Percentiles rank a stretch among this genome's conserved stretches.
Evolutionary conservation across 2,797 vertebrate species (phyloP).

Genomic region (Ibycter americanus): DNA sequence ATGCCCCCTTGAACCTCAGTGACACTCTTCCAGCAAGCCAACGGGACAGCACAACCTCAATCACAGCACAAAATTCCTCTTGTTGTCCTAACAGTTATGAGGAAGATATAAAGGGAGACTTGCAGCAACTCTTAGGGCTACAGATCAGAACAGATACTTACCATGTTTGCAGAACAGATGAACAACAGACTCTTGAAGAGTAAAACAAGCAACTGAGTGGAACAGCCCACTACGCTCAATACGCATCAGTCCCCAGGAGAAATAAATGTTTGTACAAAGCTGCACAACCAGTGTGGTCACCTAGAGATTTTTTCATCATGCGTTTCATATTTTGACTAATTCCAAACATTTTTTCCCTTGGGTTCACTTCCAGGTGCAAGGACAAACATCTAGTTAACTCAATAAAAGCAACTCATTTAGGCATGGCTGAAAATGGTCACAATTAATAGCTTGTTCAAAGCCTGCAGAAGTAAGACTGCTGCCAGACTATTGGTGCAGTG

Average conservation of each 20-base stretch:
- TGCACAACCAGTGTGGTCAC: neutral
- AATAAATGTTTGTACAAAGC: constrained; percentile 53
- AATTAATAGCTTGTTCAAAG: neutral
- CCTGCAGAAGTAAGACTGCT: neutral
- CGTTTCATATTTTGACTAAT: constrained; percentile 12
- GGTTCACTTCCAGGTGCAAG: neutral
- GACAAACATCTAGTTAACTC: neutral
- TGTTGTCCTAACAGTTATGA: neutral
- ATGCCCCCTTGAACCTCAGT: neutral
- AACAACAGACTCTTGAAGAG: neutral
- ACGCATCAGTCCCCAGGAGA: neutral
- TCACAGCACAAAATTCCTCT: neutral
- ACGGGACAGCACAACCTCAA: neutral
- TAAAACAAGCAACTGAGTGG: neutral
- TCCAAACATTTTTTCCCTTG: constrained; percentile 10
- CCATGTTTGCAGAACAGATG: neutral
- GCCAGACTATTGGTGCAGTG: neutral
- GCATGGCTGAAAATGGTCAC: neutral
- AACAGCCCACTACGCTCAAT: neutral
- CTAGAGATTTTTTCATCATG: neutral
- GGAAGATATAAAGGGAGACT: neutral
- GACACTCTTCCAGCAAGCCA: neutral
- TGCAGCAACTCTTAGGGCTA: neutral
- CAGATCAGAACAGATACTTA: neutral
- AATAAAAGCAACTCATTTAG: neutral